These are phyloP conservation scores for Lasiommata megera DNA, from an alignment of 2,888 invertebrate genomes.

Conservation along the genomic window DNA sequence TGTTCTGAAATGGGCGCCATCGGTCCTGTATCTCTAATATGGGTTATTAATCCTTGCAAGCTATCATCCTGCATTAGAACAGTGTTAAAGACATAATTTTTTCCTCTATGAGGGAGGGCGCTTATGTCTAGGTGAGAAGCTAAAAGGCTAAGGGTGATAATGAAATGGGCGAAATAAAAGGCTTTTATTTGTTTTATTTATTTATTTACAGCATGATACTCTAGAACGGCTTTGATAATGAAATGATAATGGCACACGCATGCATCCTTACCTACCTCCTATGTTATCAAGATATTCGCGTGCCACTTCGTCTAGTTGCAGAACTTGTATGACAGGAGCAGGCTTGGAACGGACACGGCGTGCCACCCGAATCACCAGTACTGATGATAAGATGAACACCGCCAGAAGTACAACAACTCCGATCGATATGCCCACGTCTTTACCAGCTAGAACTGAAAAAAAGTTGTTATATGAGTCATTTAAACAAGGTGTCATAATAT, in stretches of 20 bases:
- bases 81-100: no score
- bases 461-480: no score
- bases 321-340: conserved; percentile 67
- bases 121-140: not conserved
- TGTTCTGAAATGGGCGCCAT: no score
- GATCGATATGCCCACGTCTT: conserved; percentile 68
- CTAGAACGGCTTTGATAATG: not conserved
- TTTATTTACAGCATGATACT: no score
- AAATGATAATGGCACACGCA: not conserved
- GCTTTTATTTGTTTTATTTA: no score
- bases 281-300: conserved; percentile 67
- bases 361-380: conserved; percentile 51
- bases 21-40: no score
- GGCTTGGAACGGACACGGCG: conserved; percentile 56
- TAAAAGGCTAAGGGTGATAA: not conserved
- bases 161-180: not conserved
- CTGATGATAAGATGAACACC: conserved; percentile 59
- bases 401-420: conserved; percentile 61
- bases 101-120: no score
- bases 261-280: conserved; percentile 51
- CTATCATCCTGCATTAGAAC: no score
- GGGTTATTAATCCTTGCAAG: no score
- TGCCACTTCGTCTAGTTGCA: conserved; percentile 70
- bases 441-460: conserved; percentile 60
- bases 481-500: no score